Conservation (phyloP, 2,888 invertebrate species). For the Thecocarcelia acutangulata region DNA sequence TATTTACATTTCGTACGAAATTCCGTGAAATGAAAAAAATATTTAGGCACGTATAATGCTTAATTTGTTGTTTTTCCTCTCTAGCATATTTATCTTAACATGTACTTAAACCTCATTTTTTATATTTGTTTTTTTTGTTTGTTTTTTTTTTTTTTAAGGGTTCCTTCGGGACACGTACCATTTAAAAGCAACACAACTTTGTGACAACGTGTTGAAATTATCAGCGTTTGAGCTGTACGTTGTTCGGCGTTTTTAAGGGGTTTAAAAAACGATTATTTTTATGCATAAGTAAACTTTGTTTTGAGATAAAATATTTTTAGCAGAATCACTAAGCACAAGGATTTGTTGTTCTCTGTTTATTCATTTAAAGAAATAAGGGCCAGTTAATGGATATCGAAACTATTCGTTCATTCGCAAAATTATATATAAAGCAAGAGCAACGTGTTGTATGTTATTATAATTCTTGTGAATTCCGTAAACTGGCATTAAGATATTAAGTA, state of each 20-base stretch:
- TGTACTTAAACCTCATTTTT: constrained; percentile 17
- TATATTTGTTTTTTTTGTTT: no score
- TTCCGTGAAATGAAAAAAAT: background rate
- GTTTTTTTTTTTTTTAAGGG: background rate
- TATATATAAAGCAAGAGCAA: no score
- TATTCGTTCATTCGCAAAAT: no score
- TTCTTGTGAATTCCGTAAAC: no score
- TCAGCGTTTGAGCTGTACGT: constrained; percentile 13
- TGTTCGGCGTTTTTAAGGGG: background rate
- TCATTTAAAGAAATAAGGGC: no score
- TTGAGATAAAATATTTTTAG: background rate
- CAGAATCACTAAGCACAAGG: no score
- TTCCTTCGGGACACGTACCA: constrained; percentile 41
- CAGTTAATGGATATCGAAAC: no score
- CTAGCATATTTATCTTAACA: constrained; percentile 2
- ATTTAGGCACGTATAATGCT: constrained; percentile 36
- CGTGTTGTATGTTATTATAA: no score
- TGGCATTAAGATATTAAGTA: no score
- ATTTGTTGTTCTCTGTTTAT: no score
- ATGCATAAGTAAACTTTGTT: background rate
- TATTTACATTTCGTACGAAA: constrained; percentile 13
- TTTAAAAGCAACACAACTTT: constrained; percentile 35
- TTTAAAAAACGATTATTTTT: background rate
- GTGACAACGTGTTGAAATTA: constrained; percentile 61
- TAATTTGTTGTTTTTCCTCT: constrained; percentile 34